Evolutionary conservation across 2,797 vertebrate genomes (phyloP).

Genomic region (Kryptopterus vitreolus): DNA sequence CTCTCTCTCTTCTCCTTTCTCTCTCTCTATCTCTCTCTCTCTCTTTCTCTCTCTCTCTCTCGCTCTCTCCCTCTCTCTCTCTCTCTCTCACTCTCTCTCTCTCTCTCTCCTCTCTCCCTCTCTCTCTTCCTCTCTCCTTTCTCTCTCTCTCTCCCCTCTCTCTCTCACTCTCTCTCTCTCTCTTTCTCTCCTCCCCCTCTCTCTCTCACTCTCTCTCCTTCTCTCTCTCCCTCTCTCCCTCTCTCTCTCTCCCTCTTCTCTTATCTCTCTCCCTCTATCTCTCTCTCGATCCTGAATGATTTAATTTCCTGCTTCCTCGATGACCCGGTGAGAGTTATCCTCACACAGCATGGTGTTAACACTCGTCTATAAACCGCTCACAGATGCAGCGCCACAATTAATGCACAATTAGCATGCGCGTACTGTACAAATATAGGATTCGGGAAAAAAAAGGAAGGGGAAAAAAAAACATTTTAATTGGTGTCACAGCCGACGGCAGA

Average conservation of each 20-base stretch:
- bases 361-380: neutral
- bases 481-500: neutral
- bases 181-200: neutral
- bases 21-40: neutral
- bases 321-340: conserved; percentile 3
- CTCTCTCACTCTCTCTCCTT: neutral
- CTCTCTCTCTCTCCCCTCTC: neutral
- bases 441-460: neutral
- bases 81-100: neutral
- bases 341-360: neutral
- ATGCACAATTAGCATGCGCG: neutral
- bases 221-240: no score
- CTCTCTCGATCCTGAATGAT: conserved; percentile 9
- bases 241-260: no score
- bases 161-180: neutral
- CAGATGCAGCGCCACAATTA: conserved; percentile 23
- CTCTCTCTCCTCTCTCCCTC: no score
- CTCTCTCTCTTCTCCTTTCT: neutral
- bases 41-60: no score
- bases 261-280: neutral
- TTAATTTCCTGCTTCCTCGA: neutral
- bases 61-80: no score
- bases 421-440: conserved; percentile 15
- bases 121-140: conserved; percentile 1
- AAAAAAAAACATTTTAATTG: neutral